phyloP scores from a whole-genome alignment of 2,888 invertebrate species.

The Eupithecia subumbrata region DNA sequence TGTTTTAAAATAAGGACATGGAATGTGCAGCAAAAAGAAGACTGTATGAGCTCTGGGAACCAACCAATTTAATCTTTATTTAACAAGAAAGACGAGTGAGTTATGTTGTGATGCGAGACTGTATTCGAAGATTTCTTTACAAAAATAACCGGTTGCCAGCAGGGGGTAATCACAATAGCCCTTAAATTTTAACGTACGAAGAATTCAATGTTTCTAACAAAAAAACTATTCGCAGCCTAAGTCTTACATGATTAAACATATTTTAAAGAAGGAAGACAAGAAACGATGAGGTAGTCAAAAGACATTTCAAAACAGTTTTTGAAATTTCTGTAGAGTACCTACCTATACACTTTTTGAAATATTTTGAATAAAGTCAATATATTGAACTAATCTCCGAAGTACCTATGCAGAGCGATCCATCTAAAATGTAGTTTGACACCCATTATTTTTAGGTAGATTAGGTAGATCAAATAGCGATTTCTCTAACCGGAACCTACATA shows the following conservation, averaged over 20 bases:
- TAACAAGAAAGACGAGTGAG: background rate
- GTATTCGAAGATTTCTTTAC: conserved; percentile 14
- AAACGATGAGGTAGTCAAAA: background rate
- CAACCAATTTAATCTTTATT: conserved; percentile 20
- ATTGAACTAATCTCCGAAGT: too few relatives aligned
- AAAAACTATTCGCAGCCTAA: conserved; percentile 9
- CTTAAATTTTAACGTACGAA: conserved; percentile 16
- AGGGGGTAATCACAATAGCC: conserved; percentile 34
- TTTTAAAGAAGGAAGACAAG: background rate
- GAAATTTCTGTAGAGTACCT: too few relatives aligned
- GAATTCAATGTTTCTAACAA: conserved; percentile 15
- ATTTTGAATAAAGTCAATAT: too few relatives aligned
- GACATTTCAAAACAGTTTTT: too few relatives aligned
- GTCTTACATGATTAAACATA: background rate
- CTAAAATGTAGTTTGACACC: too few relatives aligned
- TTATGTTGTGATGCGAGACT: background rate
- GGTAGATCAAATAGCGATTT: too few relatives aligned
- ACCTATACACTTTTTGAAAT: too few relatives aligned
- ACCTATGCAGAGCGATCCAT: too few relatives aligned
- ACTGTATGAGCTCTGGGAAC: conserved; percentile 23
- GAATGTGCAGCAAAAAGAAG: conserved; percentile 17
- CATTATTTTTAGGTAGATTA: too few relatives aligned
- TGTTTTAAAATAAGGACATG: conserved; percentile 7
- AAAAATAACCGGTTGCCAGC: conserved; percentile 37
- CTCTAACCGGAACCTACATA: too few relatives aligned